Percentiles rank a stretch among this genome's conserved stretches.
phyloP scores from a whole-genome alignment of 1,140 invertebrate species.

The Drosophila melanogaster region DNA sequence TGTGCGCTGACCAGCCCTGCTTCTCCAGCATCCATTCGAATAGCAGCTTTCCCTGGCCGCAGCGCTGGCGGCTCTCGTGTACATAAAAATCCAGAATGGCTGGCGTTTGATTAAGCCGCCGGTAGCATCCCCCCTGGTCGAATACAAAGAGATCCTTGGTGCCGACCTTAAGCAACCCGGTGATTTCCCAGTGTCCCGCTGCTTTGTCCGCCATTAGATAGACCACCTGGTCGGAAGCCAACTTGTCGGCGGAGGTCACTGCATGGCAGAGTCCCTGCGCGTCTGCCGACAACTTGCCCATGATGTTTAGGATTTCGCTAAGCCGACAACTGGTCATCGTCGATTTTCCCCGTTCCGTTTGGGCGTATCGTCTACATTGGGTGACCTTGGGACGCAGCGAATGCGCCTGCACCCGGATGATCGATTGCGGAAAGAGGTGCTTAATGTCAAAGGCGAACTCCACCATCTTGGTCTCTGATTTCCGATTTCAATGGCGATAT shows the following conservation, averaged over 20 bases:
- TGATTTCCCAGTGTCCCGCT: slow-evolving; percentile 87
- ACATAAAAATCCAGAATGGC: slow-evolving; percentile 95
- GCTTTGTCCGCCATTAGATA: slow-evolving; percentile 52
- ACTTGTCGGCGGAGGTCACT: slow-evolving; percentile 29
- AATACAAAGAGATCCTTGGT: slow-evolving; percentile 92
- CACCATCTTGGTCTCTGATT: slow-evolving; percentile 10
- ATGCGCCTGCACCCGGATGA: slow-evolving; percentile 30
- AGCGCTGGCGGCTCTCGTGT: slow-evolving; percentile 90
- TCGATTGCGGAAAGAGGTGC: slow-evolving; percentile 20
- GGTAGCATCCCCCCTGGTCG: slow-evolving; percentile 86
- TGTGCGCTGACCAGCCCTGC: slow-evolving; percentile 87
- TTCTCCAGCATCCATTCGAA: slow-evolving; percentile 92
- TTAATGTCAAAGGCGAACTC: slow-evolving; percentile 45
- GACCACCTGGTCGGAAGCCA: slow-evolving; percentile 21
- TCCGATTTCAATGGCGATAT: too few relatives aligned
- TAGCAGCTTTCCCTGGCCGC: slow-evolving; percentile 89
- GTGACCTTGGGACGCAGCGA: neutral
- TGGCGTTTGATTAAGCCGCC: slow-evolving; percentile 87
- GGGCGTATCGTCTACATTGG: too few relatives aligned
- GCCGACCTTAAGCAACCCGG: slow-evolving; percentile 93
- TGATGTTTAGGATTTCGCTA: slow-evolving; percentile 20
- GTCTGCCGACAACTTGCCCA: slow-evolving; percentile 35
- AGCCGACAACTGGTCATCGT: neutral
- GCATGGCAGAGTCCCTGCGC: slow-evolving; percentile 29
- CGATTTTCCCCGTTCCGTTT: neutral